Evolutionary conservation across 2,888 invertebrate species (phyloP).

Genomic region (Luperina nickerlii): DNA sequence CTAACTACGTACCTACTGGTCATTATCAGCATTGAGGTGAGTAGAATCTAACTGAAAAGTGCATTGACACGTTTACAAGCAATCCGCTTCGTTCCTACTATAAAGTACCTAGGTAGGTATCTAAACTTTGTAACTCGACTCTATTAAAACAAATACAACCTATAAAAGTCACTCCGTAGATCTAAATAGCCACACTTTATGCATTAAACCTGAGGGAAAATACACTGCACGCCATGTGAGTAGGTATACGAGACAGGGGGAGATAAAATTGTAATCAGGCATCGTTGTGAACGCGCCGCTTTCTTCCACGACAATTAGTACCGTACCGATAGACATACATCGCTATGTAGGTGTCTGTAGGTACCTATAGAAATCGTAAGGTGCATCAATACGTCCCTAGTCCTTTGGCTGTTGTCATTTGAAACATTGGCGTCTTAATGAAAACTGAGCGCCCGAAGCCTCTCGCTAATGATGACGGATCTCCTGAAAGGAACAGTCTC

Average conservation of each 20-base stretch:
- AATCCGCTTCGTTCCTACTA: not conserved
- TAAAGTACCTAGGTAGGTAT: not conserved
- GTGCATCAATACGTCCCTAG: slow-evolving; percentile 70
- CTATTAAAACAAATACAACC: slow-evolving; percentile 17
- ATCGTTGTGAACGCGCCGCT: slow-evolving; percentile 38
- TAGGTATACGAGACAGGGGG: slow-evolving; percentile 32
- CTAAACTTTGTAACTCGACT: not conserved
- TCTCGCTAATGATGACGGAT: slow-evolving; percentile 87
- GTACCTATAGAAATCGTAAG: slow-evolving; percentile 68
- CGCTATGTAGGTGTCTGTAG: slow-evolving; percentile 14
- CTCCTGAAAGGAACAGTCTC: slow-evolving; percentile 83
- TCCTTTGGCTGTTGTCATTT: slow-evolving; percentile 78
- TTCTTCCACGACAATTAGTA: slow-evolving; percentile 57
- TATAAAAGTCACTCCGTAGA: slow-evolving; percentile 26
- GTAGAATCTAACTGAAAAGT: not conserved
- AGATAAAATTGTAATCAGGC: slow-evolving; percentile 62
- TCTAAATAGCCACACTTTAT: slow-evolving; percentile 39
- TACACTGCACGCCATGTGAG: slow-evolving; percentile 31
- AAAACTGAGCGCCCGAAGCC: slow-evolving; percentile 84
- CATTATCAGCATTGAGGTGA: not conserved
- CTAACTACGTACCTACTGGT: not conserved
- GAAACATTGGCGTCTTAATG: slow-evolving; percentile 86
- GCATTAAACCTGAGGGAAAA: slow-evolving; percentile 48
- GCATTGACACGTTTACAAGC: not conserved
- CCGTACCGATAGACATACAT: slow-evolving; percentile 17